Base-by-base conservation (phyloP, 2,113 vertebrate species). In the Charina bottae region DNA sequence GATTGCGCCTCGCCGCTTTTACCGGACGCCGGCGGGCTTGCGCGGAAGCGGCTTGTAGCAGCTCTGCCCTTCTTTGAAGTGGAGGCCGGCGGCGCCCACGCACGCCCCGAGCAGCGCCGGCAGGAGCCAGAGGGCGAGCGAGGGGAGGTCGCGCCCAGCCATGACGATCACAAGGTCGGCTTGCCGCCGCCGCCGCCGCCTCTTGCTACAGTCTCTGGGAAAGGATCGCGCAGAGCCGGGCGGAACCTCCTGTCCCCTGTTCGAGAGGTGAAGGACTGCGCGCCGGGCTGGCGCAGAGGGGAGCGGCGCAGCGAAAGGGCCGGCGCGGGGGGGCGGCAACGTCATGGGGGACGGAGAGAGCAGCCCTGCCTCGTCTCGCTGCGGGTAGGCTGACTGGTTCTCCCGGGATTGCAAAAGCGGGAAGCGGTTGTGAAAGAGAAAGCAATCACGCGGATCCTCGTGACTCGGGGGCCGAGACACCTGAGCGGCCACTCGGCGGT, bases 1-100 rank as follows among this genome's bases (percentile, higher is more conserved):
- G 11, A 15, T 12, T 46, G 72, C 17, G 33, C 33, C 17, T 7
- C 4, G 15, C 0, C 37, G 93, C 92, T 97, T 96, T 94, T 90
- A 97, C 95, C 96, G 97, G 21, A 97, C 23, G 13, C 96, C 97
- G 33, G 93, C 33, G 60, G 85, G 88, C 89, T 0, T 95, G 89
- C 96, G 96, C 4, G 53, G 92, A 17, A 90, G 83, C 68, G 97
- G 98, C 11, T 94, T 96, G 92, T 98, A 98, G 96, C 99, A 99
- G 33, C 94, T 95, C 93, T 90, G 97, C 92, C 97, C 96, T 0
- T 83, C 90, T 33, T 95, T 97, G 95, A 98, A 98, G 95, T 97
- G 94, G 1, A 97, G 95, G 21, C 94, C 95, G 90, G 93, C 97
- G 26, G 68, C 94, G 58, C 3, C 93, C 84, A 97, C 54, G 8